Evolutionary conservation across 2,797 vertebrate species (phyloP).

Genomic region (Novumbra hubbsi): DNA sequence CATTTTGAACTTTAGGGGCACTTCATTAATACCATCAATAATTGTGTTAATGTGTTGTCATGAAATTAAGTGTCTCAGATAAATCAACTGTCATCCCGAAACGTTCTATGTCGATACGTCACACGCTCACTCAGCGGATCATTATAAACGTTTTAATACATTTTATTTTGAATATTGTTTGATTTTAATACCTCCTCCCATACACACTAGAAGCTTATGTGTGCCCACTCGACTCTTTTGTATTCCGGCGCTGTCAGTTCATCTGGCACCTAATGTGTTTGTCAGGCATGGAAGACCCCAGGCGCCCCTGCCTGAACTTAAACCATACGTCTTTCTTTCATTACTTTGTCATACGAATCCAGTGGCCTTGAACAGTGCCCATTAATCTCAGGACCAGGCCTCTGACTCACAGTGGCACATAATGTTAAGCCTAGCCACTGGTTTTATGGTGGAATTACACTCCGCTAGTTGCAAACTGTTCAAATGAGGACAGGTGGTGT

Average conservation of each 20-base stretch:
- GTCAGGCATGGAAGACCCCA: conserved; percentile 64
- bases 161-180: background rate
- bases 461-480: background rate
- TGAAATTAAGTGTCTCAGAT: background rate
- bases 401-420: conserved; percentile 35
- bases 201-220: conserved; percentile 37
- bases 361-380: conserved; percentile 62
- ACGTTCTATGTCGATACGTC: background rate
- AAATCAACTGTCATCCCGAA: background rate
- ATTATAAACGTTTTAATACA: background rate
- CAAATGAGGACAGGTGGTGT: background rate
- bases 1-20: background rate
- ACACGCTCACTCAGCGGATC: background rate
- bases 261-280: conserved; percentile 68
- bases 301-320: conserved; percentile 62
- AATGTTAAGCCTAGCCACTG: conserved; percentile 17
- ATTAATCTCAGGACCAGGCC: conserved; percentile 62
- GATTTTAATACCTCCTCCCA: conserved; percentile 14
- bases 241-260: conserved; percentile 63
- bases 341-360: conserved; percentile 74
- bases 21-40: background rate
- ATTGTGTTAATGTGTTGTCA: background rate
- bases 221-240: conserved; percentile 39
- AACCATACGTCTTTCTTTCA: conserved; percentile 71
- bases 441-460: conserved; percentile 6